These are phyloP conservation scores for Scomber scombrus DNA, from an alignment of 2,113 vertebrate genomes.

Conservation along the genomic window DNA sequence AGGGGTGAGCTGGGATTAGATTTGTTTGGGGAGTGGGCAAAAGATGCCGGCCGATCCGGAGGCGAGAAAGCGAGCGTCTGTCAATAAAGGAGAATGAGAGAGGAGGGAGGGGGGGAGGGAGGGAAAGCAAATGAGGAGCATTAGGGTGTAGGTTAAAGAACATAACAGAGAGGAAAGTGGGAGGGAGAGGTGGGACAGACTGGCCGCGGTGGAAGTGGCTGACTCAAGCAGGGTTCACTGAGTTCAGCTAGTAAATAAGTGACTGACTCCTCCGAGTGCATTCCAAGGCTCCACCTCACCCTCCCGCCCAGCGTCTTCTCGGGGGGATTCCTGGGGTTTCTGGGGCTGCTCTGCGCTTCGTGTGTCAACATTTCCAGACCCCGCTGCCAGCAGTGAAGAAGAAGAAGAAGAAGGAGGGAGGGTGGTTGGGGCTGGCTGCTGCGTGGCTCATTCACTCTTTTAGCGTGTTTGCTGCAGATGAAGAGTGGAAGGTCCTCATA, in stretches of 20 bases:
- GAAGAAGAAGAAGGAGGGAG: slow-evolving; percentile 14
- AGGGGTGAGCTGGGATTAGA: slow-evolving; percentile 62
- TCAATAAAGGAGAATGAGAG: slow-evolving; percentile 37
- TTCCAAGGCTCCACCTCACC: slow-evolving; percentile 85
- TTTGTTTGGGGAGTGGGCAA: slow-evolving; percentile 26
- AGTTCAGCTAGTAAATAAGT: slow-evolving; percentile 88
- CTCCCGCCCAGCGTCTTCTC: slow-evolving; percentile 75
- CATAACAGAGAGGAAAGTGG: slow-evolving; percentile 50
- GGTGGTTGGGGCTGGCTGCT: slow-evolving; percentile 12
- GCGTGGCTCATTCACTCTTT: slow-evolving; percentile 65
- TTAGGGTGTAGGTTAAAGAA: slow-evolving; percentile 34
- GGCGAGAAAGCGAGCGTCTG: slow-evolving; percentile 20
- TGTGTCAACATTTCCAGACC: slow-evolving; percentile 81
- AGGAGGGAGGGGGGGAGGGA: slow-evolving; percentile 48
- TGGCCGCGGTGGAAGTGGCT: slow-evolving; percentile 76
- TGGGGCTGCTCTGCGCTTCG: slow-evolving; percentile 71
- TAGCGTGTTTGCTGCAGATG: slow-evolving; percentile 48
- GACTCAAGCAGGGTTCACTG: slow-evolving; percentile 86
- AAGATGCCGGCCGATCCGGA: slow-evolving; percentile 54
- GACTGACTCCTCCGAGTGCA: slow-evolving; percentile 81
- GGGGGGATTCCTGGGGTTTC: slow-evolving; percentile 82
- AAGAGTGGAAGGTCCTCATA: slow-evolving; percentile 37
- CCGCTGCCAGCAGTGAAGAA: slow-evolving; percentile 47
- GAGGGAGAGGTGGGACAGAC: slow-evolving; percentile 46
- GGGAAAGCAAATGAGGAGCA: slow-evolving; percentile 4